These are phyloP conservation scores for Drosophila mojavensis DNA, from an alignment of 1,140 invertebrate species.

Conservation along the genomic window DNA sequence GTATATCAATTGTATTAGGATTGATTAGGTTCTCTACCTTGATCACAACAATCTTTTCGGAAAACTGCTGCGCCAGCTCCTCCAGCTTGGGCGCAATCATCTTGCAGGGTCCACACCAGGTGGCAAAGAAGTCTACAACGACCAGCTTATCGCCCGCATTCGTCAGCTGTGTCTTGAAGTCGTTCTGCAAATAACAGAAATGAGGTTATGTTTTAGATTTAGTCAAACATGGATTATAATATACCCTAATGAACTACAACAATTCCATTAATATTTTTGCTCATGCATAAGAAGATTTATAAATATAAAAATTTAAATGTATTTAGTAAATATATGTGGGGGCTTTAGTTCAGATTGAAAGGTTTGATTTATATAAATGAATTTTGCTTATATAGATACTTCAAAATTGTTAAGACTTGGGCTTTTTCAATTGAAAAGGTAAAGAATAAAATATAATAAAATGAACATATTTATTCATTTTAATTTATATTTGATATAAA, in stretches of 20 bases:
- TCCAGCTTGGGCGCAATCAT: slow-evolving; percentile 93
- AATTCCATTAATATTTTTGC: not conserved
- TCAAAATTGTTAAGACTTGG: no score
- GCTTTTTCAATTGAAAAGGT: no score
- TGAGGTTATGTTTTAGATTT: not conserved
- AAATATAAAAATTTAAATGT: not conserved
- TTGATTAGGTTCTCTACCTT: slow-evolving; percentile 84
- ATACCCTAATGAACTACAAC: not conserved
- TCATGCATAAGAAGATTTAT: no score
- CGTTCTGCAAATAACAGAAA: slow-evolving; percentile 85
- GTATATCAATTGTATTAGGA: not conserved
- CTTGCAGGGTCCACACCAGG: slow-evolving; percentile 97
- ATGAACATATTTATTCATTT: no score
- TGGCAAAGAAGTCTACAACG: slow-evolving; percentile 92
- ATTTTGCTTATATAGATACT: no score
- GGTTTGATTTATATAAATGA: no score
- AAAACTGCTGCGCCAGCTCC: slow-evolving; percentile 86
- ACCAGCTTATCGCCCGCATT: slow-evolving; percentile 93
- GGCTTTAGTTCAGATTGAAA: no score
- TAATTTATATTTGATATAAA: no score
- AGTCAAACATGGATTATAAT: not conserved
- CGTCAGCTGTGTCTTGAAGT: slow-evolving; percentile 89
- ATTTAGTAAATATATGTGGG: not conserved
- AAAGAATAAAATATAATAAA: no score
- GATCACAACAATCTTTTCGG: slow-evolving; percentile 85